These are phyloP conservation scores for Entomobrya proxima DNA, from an alignment of 2,888 invertebrate species.

Conservation along the genomic window DNA sequence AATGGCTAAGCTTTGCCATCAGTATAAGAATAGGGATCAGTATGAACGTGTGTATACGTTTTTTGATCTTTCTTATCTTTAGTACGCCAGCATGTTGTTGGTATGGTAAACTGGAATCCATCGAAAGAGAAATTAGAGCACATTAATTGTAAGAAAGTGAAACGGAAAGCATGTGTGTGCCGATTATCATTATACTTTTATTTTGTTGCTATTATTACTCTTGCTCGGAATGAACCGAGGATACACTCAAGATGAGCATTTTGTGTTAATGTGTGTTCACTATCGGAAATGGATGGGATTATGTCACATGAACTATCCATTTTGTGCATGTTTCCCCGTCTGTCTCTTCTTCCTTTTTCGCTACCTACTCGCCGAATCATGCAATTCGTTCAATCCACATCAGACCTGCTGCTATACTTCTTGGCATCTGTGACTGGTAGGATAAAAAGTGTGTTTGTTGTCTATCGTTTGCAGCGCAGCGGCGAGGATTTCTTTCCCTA, in stretches of 20 bases:
- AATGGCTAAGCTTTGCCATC: background rate
- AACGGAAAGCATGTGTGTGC: background rate
- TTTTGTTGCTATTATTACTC: too few relatives aligned
- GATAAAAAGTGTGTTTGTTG: constrained; percentile 11
- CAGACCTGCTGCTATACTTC: background rate
- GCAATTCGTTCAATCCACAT: background rate
- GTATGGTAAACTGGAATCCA: constrained; percentile 23
- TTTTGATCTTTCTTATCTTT: background rate
- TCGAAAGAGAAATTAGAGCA: constrained; percentile 22
- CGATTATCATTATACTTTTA: background rate
- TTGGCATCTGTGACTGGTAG: background rate
- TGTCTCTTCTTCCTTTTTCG: background rate
- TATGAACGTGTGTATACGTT: background rate
- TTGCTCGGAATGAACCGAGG: background rate
- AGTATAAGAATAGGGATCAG: background rate
- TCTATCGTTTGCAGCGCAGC: background rate
- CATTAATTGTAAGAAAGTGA: constrained; percentile 28
- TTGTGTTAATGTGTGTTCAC: background rate
- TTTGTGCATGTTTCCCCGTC: constrained; percentile 10
- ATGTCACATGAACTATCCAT: constrained; percentile 25
- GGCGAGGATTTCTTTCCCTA: constrained; percentile 1
- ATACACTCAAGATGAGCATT: background rate
- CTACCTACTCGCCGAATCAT: background rate
- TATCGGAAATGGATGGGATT: constrained; percentile 3
- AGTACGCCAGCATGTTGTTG: background rate